Evolutionary conservation across 2,113 vertebrate genomes (phyloP), one percentile per base, ranked within the genome.

Genomic region (Ceyx margarethae): DNA sequence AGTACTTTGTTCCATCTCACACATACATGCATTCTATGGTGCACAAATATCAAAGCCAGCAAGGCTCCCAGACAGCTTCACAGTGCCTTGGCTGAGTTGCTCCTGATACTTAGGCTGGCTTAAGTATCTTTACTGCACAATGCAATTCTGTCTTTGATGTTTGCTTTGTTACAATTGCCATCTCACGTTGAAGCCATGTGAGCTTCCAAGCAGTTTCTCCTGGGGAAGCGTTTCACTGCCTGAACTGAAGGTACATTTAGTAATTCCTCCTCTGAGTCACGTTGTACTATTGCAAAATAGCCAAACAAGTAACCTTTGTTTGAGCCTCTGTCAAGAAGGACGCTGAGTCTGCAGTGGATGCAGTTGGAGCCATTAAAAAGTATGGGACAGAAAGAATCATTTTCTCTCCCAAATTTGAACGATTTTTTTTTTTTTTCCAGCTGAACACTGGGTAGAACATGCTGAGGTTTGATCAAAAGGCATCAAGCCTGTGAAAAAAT

Each of bases 251-350:
- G 75, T 90, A 54, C 84, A 58, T 31, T 71, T 74, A 31, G 46
- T 87, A 94, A 93, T 94, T 81, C 67, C 20, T 79, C 28, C 17
- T 68, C 71, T 56, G 78, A 43, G 67, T 95, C 94, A 89, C 29
- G 1, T 22, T 94, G 54, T 62, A 13, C 33, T 87, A 40, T 92
- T 92, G 81, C 91, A 92, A 89, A 94, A 94, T 51, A 72, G 22
- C 43, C 31, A 37, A 37, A 94, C 87, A 95, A 92, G 29, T 85
- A 67, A 85, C 79, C 79, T 93, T 93, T 96, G 78, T 93, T 79
- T 85, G 40, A 23, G 43, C 69, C 61, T 89, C 65, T 11, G 18
- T 85, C 11, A 3, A 56, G 73, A 93, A 93, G 74, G 43, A 23
- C 0, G 1, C 54, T 9, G 35, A 83, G n/a, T 82, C 71, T 75